Conservation (phyloP, 1,140 invertebrate genomes). For the Propsilocerus akamusi region DNA sequence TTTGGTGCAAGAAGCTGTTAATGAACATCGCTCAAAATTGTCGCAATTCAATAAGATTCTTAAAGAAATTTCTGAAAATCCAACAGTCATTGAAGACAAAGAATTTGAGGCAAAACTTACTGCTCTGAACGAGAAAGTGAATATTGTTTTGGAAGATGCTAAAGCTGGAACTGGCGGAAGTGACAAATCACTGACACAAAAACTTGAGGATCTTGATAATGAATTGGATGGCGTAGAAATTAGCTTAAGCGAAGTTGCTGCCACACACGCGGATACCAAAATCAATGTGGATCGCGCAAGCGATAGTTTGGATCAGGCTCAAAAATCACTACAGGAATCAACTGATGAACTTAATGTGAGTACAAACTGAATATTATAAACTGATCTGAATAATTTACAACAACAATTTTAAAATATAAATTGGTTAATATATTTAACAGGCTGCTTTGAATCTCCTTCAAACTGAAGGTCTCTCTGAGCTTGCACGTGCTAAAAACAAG, state of each 20-base stretch:
- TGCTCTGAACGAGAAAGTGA: constrained; percentile 50
- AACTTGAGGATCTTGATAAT: constrained; percentile 44
- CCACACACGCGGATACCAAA: constrained; percentile 36
- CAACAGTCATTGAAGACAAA: constrained; percentile 64
- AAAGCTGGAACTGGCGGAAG: constrained; percentile 38
- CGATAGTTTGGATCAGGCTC: constrained; percentile 49
- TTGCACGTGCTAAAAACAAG: constrained; percentile 59
- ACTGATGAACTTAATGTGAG: constrained; percentile 43
- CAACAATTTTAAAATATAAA: neutral
- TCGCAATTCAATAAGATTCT: constrained; percentile 44
- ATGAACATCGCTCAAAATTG: constrained; percentile 58
- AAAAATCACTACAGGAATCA: constrained; percentile 52
- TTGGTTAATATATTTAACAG: constrained; percentile 20
- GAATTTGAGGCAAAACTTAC: constrained; percentile 63
- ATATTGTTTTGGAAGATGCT: constrained; percentile 48
- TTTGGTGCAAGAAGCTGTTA: constrained; percentile 73
- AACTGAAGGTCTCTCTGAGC: constrained; percentile 55
- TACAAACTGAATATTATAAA: neutral
- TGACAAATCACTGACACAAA: constrained; percentile 41
- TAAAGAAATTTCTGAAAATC: constrained; percentile 43
- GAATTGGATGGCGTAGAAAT: constrained; percentile 42
- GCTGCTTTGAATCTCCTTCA: constrained; percentile 55
- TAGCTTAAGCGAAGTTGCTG: constrained; percentile 39
- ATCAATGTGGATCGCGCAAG: constrained; percentile 38
- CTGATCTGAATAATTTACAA: neutral